Base-by-base conservation (phyloP, 2,888 invertebrate genomes). In the Xestobium rufovillosum region DNA sequence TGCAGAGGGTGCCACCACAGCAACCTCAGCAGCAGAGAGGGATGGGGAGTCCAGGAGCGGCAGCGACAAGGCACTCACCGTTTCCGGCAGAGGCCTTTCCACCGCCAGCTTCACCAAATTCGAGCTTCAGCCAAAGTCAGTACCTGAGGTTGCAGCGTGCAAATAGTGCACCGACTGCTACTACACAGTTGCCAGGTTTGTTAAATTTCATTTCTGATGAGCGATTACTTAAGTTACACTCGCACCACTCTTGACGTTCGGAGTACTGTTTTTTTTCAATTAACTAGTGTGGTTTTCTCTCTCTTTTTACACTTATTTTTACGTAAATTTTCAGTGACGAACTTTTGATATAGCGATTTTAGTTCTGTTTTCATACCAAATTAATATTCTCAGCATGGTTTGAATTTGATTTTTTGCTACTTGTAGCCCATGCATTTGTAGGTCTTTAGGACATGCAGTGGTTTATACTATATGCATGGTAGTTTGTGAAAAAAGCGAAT, bases 181-280 rank as follows among this genome's bases (percentile, higher is more conserved):
- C 73, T 34, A 71, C 73, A 42, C 75, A 75, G 58, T 63, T 75
- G 61, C 72, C 75, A 70, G 76, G 76, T 76, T 69, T 55, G 58
- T 49, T 25, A 23, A 28, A 27, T n/a, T 19, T 19, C 23, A n/a
- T 19, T n/a, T n/a, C n/a, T n/a, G n/a, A n/a, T n/a, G n/a, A n/a
- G n/a, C n/a, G n/a, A 31, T 42, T 41, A 36, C 35, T 38, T 26
- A 34, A 36, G 36, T n/a, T n/a, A n/a, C n/a, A n/a, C n/a, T n/a
- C n/a, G n/a, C n/a, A n/a, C n/a, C n/a, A 19, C n/a, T 19, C 6
- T 19, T 19, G n/a, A 19, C n/a, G n/a, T 8, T 19, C n/a, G n/a
- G 23, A 19, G 23, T 19, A n/a, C n/a, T 6, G 23, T 19, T 19
- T 19, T 6, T 19, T n/a, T 19, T 19, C 23, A n/a, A 38, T 13